Evolutionary conservation across 2,888 invertebrate genomes (phyloP), one percentile per base, ranked within the genome.

Genomic region (Eugnorisma glareosa): DNA sequence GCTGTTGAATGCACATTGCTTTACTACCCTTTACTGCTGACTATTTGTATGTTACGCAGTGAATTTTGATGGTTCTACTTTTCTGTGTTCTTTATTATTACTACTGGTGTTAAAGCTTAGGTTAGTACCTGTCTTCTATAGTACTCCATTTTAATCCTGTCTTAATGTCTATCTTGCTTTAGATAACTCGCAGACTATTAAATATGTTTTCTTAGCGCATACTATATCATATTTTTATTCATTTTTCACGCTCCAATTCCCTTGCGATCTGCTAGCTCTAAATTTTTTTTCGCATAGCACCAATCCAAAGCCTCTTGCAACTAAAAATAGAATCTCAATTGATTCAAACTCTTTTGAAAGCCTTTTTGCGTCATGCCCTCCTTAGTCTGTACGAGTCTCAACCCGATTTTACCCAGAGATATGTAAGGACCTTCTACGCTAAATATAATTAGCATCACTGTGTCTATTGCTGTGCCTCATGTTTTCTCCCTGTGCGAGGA

Each of bases 111-210:
- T 51, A 51, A 15, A 18, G 18, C 28, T 15, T 24, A 21, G 3
- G 15, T 28, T 2, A 70, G 67, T 40, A 18, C 15, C 37, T n/a
- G 15, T 48, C 35, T 51, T 43, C 8, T 4, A 10, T 37, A 79
- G 28, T 54, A 43, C 1, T 57, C 2, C 10, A 51, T 31, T 67
- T 35, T 18, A 43, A 35, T 67, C n/a, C 59, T 7, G 21, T 40
- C 51, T 40, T 37, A 57, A 48, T 40, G 40, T 31, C 28, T 31
- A 21, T 18, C 70, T 40, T 18, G 11, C 11, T 79, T 70, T 21
- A 61, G 61, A 71, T 72, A 40, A 35, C 72, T 80, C 81, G 72
- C 72, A 6, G 48, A 2, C n/a, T 18, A 71, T 18, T 80, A 59
- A 48, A 79, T 80, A 15, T n/a, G 3, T 18, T 71, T 11, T 48